Percentiles rank a stretch among this genome's conserved stretches.
Evolutionary conservation across 35 echinoderm and acorn worm genomes (phyloP).

Genomic region (Amphiura filiformis): DNA sequence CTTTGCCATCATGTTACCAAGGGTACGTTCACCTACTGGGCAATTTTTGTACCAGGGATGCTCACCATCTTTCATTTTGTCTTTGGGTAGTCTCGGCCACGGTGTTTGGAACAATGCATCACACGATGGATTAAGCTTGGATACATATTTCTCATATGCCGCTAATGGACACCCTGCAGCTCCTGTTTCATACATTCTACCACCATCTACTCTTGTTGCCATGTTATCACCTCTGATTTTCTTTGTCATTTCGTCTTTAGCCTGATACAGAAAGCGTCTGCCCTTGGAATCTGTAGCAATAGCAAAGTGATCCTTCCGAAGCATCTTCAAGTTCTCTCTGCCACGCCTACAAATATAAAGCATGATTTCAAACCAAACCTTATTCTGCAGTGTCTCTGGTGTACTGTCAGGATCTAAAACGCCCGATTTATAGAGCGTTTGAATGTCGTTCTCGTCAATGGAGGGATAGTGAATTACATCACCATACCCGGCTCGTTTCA

Average conservation of each 20-base stretch:
- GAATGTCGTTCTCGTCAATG: slow-evolving; percentile 35
- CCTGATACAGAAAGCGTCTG: slow-evolving; percentile 25
- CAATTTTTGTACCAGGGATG: not conserved
- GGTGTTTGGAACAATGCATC: not conserved
- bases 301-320: slow-evolving; percentile 26
- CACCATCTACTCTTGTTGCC: not conserved
- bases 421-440: slow-evolving; percentile 8
- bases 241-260: slow-evolving; percentile 19
- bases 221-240: not conserved
- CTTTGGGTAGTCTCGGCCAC: not conserved
- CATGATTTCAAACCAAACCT: slow-evolving; percentile 41
- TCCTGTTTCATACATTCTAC: not conserved
- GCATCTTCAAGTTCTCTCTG: slow-evolving; percentile 32
- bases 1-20: not conserved
- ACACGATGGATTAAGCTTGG: not conserved
- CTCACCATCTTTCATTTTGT: not conserved
- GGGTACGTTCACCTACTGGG: not conserved
- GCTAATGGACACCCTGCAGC: not conserved
- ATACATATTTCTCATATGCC: not conserved
- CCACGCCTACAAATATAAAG: slow-evolving; percentile 39
- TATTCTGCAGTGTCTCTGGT: slow-evolving; percentile 7
- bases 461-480: not conserved
- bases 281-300: slow-evolving; percentile 1
- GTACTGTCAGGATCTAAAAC: slow-evolving; percentile 6
- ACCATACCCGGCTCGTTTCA: slow-evolving; percentile 28